Base-by-base conservation (phyloP, 1,140 invertebrate species). In the Lucilia cuprina region DNA sequence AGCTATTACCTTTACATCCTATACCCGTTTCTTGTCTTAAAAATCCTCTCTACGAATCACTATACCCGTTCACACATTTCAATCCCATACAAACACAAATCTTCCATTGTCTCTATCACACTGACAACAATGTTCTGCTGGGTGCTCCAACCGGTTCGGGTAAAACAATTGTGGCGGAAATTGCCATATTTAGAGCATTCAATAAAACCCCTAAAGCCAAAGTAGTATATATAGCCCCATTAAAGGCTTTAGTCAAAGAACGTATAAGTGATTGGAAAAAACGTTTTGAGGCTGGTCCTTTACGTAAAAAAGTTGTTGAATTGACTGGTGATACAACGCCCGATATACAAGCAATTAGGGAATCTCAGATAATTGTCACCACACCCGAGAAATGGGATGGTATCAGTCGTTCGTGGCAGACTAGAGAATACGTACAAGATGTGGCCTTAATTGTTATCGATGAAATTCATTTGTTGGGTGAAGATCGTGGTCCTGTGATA, bases 361-460 rank as follows among this genome's bases (percentile, higher is more conserved):
- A 91, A 80, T 95, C 98, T 0, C 95, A 97, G 89, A 95, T 99
- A 1, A 99, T 99, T 86, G 97, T 99, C 0, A 99, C 98, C 3
- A 99, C 99, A 0, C 99, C 99, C 0, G 99, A 99, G 92, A 99
- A 99, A 92, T 99, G 99, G 99, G 99, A 99, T 91, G 98, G 98
- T 85, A 97, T 99, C 83, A 99, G 97, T 91, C 94, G 99, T 86
- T 98, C 96, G 84, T 99, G 98, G 98, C 98, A 99, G 87, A 99
- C 96, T 0, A 94, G 99, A 86, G 96, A 95, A 91, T 99, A 99
- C 89, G 98, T 99, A 1, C 95, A 94, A 84, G 94, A 97, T 88
- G 99, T 99, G 0, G 95, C 96, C 0, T 92, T 99, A 0, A 97
- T 99, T 84, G 95, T 99, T 30, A 99, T 99, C 87, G 99, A 99